These are phyloP conservation scores for Cygnus atratus DNA, from an alignment of 2,113 vertebrate species.

Conservation along the genomic window DNA sequence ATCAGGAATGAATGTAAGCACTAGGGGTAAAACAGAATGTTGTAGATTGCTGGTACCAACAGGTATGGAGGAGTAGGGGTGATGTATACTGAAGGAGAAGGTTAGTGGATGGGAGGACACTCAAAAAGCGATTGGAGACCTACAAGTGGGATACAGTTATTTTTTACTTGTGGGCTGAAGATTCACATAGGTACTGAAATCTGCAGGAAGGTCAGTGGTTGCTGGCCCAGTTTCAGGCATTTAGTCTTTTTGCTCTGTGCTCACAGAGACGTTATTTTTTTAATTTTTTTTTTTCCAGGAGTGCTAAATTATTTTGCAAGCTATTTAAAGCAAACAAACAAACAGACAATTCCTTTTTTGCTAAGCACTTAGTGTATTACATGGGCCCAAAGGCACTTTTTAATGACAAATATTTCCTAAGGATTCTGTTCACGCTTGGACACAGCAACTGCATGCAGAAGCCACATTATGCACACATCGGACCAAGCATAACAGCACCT, in stretches of 20 bases:
- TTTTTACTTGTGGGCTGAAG: background rate
- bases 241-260: background rate
- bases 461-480: background rate
- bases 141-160: background rate
- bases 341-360: background rate
- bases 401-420: background rate
- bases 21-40: background rate
- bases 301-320: background rate
- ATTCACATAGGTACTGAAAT: background rate
- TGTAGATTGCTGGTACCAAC: background rate
- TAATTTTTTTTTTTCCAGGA: background rate
- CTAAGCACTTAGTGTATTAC: background rate
- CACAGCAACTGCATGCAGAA: background rate
- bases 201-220: background rate
- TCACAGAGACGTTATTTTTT: background rate
- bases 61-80: background rate
- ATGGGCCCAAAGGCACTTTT: background rate
- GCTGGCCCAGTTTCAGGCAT: background rate
- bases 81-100: background rate
- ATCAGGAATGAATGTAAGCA: background rate
- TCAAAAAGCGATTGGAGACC: background rate
- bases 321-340: slow-evolving; percentile 1
- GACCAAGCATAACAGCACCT: background rate
- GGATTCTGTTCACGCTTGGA: background rate
- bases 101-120: background rate